Evolutionary conservation across 2,888 invertebrate species (phyloP), one percentile per base, ranked within the genome.

Genomic region (Clostera curtula): DNA sequence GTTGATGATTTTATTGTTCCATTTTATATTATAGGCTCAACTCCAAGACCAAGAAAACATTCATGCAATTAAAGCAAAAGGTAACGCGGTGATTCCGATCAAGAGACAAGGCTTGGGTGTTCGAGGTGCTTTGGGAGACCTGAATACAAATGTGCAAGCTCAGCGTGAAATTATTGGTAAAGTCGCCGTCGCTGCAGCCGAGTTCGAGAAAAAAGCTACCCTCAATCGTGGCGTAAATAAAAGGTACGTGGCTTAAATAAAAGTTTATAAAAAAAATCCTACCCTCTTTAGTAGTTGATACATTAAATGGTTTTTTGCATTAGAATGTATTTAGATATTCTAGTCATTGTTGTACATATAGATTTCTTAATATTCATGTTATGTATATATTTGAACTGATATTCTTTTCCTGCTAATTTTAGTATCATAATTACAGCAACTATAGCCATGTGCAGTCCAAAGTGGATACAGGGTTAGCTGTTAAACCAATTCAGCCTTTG

Each of bases 381-480:
- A 8, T 36, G 46, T 13, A 34, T 42, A 46, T 49, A 46, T 29
- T 31, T 15, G 12, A 7, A 33, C 21, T 18, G 22, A 23, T 19
- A 20, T 25, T 13, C 24, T 25, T 18, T 27, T 19, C n/a, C n/a
- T n/a, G n/a, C n/a, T 18, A 18, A n/a, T 4, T 5, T 4, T 1
- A 2, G 4, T 8, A n/a, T 8, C n/a, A 3, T 2, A 8, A 2
- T 60, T 57, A 2, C 53, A 75, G 68, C 34, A 77, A 64, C 43
- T 85, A 84, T 36, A 73, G 63, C 27, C 80, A 85, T 73, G 79
- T 85, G 3, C 75, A 72, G 35, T 77, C 85, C 0, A 83, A 80
- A 49, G 56, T 85, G 19, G 76, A 85, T 37, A 77, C 85, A 1
- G 79, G 85, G 2, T 55, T 73, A 12, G 44, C 66, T 3, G 42